These are phyloP conservation scores for Grallaria varia DNA, from an alignment of 2,113 vertebrate genomes.

Conservation along the genomic window DNA sequence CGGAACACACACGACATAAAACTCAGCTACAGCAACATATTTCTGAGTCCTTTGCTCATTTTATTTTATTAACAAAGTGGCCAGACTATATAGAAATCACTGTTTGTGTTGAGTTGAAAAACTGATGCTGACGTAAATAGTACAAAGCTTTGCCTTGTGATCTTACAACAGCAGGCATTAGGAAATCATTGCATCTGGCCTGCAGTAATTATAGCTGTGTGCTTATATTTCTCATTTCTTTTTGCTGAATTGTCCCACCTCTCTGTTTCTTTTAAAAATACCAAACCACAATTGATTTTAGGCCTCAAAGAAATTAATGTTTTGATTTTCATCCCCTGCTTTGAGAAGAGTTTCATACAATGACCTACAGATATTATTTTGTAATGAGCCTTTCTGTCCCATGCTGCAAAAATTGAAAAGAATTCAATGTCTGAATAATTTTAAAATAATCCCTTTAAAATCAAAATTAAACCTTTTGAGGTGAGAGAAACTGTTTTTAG, in stretches of 20 bases:
- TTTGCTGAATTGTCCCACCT: background rate
- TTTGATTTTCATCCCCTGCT: background rate
- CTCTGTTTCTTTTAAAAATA: background rate
- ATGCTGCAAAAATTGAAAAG: background rate
- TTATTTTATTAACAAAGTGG: background rate
- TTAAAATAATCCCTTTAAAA: background rate
- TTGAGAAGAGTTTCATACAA: background rate
- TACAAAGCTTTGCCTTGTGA: background rate
- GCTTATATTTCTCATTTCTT: background rate
- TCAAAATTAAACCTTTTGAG: background rate
- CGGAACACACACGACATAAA: background rate
- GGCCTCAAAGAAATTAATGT: background rate
- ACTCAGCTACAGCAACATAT: background rate
- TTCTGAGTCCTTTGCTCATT: background rate
- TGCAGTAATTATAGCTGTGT: background rate
- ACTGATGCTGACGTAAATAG: background rate
- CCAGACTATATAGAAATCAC: background rate
- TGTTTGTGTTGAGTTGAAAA: background rate
- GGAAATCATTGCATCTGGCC: background rate
- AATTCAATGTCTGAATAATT: background rate
- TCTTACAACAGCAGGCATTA: background rate
- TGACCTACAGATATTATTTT: background rate
- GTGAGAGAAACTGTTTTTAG: background rate
- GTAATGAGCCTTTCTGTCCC: background rate
- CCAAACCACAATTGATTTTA: background rate